phyloP scores from a whole-genome alignment of 2,113 vertebrate species.

The Passer montanus region DNA sequence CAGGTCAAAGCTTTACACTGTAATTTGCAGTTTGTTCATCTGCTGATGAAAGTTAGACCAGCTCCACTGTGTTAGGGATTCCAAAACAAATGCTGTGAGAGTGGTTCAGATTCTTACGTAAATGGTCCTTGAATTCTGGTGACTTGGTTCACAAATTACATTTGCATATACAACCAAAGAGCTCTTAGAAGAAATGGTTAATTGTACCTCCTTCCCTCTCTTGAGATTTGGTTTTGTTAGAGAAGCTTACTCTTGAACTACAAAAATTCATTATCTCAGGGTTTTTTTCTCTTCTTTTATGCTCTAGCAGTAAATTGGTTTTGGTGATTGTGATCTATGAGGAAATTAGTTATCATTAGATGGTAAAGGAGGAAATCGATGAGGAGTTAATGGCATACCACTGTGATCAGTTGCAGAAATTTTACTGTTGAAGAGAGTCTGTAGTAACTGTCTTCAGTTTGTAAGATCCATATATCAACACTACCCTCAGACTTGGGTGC shows the following conservation, averaged over 20 bases:
- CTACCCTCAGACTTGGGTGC: not conserved
- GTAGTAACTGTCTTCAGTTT: not conserved
- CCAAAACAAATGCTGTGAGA: not conserved
- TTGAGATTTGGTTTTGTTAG: not conserved
- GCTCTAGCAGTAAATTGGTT: not conserved
- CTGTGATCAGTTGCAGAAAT: conserved; percentile 45
- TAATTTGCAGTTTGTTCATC: not conserved
- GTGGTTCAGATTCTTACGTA: not conserved
- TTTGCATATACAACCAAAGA: not conserved
- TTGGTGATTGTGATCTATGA: conserved; percentile 46
- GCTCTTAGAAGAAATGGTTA: not conserved
- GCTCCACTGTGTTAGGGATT: not conserved
- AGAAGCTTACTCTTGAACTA: not conserved
- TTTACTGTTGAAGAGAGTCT: not conserved
- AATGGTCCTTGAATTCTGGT: not conserved
- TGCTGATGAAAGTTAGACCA: not conserved
- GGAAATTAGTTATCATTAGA: conserved; percentile 42
- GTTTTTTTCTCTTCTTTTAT: not conserved
- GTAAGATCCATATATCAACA: not conserved
- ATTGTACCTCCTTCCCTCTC: not conserved
- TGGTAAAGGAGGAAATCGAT: conserved; percentile 19
- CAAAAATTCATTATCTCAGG: not conserved
- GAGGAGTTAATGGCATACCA: conserved; percentile 1
- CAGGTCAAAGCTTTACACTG: not conserved
- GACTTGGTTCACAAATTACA: not conserved